Evolutionary conservation across 2,888 invertebrate genomes (phyloP).

Genomic region (Drosophila pullipes): DNA sequence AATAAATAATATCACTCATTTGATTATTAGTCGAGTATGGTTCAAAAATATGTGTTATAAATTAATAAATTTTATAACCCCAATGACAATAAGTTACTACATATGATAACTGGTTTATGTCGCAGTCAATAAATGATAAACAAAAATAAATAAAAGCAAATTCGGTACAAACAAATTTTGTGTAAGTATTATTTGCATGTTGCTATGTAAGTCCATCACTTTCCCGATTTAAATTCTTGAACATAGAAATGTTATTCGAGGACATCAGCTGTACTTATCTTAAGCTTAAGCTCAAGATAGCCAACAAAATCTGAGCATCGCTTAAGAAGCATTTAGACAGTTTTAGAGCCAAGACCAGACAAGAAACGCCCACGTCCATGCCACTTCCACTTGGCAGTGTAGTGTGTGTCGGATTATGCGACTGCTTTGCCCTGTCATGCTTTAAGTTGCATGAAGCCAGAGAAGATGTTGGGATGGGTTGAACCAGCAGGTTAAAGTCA

Average conservation of each 20-base stretch:
- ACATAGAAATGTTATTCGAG: not conserved
- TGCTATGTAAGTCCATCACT: not conserved
- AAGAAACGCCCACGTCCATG: slow-evolving; percentile 11
- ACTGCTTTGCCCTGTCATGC: slow-evolving; percentile 40
- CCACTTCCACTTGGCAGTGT: slow-evolving; percentile 12
- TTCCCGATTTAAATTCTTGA: not conserved
- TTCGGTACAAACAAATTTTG: not conserved
- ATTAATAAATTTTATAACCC: not conserved
- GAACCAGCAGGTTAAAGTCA: slow-evolving; percentile 14
- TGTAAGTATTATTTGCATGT: not conserved
- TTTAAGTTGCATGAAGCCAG: slow-evolving; percentile 13
- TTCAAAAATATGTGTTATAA: not conserved
- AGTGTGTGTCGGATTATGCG: slow-evolving; percentile 28
- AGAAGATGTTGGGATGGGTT: not conserved
- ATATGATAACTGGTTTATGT: not conserved
- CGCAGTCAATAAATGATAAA: not conserved
- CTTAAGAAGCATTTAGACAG: slow-evolving; percentile 46
- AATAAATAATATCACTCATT: not conserved
- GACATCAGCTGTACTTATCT: slow-evolving; percentile 13
- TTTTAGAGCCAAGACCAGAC: slow-evolving; percentile 43
- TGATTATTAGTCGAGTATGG: not conserved
- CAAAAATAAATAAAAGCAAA: not conserved
- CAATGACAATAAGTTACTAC: not conserved
- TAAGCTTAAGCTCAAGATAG: slow-evolving; percentile 14
- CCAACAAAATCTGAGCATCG: slow-evolving; percentile 23